Base-by-base conservation (phyloP, 2,113 vertebrate species). In the Myotis lucifugus region DNA sequence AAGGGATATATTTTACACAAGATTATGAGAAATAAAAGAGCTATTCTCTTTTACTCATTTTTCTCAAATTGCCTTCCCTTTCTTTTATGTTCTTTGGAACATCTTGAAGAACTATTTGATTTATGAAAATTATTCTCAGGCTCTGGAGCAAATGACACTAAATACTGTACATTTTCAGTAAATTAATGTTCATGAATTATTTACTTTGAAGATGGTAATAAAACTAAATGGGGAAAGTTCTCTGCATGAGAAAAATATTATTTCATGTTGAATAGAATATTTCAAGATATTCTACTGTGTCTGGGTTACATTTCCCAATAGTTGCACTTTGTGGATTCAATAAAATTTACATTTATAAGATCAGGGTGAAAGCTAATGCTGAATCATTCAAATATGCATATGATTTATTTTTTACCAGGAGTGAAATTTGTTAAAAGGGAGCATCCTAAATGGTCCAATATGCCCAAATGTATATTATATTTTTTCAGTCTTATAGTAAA, bases 281-380 rank as follows among this genome's bases (percentile, higher is more conserved):
- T 96, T 94, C 77, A 93, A 97, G 13, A 93, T 74, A 95, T 37
- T 96, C 25, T 11, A 83, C 34, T 95, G 72, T 95, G 77, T 73
- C 70, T 93, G 37, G 61, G 66, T 74, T 95, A 32, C 32, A 85
- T 67, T 93, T 83, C 73, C 83, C 48, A 84, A 7, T 85, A 91
- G 56, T 54, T 76, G 5, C 72, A 73, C 94, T 69, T 89, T 96
- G 21, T 77, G 74, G 46, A 93, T 96, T 97, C 74, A 78, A 79
- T 95, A 74, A 93, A 96, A 96, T 95, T 96, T 97, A 94, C 19
- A 78, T 96, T 97, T 95, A 37, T 94, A 95, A 81, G 61, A 97
- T 52, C 29, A 92, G 84, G 86, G 66, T 91, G 34, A 97, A 93
- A 97, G 32, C 2, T 48, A 96, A 69, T 37, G 90, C 46, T 29